Evolutionary conservation across 2,797 vertebrate genomes (phyloP).

Genomic region (Enteromius argenteus): DNA sequence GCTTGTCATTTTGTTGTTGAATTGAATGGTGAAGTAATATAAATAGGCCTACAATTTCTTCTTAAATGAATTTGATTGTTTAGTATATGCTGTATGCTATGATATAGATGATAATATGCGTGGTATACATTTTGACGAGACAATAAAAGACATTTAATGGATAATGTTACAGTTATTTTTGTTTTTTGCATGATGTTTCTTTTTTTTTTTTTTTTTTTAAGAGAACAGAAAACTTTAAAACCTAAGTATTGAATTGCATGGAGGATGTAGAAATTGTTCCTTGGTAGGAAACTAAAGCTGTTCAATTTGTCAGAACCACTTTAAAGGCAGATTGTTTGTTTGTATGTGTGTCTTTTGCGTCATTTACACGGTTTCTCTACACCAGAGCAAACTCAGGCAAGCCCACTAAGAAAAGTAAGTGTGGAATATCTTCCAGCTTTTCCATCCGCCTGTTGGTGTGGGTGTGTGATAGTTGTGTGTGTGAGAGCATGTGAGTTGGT

Average conservation of each 20-base stretch:
- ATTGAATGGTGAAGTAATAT: background rate
- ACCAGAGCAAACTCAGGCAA: constrained; percentile 97
- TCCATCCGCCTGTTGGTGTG: constrained; percentile 63
- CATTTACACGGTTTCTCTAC: constrained; percentile 88
- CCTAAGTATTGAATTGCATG: background rate
- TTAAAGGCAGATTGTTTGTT: constrained; percentile 74
- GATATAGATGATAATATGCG: background rate
- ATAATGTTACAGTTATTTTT: background rate
- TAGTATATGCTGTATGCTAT: background rate
- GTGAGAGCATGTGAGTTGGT: constrained; percentile 61
- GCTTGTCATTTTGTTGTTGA: background rate
- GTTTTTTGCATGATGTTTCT: background rate
- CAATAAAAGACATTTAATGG: background rate
- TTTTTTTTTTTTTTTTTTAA: no score
- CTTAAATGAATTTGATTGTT: background rate
- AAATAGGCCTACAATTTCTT: background rate
- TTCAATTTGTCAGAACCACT: constrained; percentile 41
- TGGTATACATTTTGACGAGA: background rate
- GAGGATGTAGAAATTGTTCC: background rate
- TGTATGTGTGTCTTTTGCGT: constrained; percentile 72
- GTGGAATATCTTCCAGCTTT: constrained; percentile 76
- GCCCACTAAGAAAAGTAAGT: constrained; percentile 99
- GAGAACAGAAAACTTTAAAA: no score
- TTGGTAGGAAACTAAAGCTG: background rate
- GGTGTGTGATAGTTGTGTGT: constrained; percentile 57